Percentiles rank a stretch among this genome's conserved stretches.
These are phyloP conservation scores for Micrasema minimum DNA, from an alignment of 1,140 invertebrate genomes.

Conservation along the genomic window DNA sequence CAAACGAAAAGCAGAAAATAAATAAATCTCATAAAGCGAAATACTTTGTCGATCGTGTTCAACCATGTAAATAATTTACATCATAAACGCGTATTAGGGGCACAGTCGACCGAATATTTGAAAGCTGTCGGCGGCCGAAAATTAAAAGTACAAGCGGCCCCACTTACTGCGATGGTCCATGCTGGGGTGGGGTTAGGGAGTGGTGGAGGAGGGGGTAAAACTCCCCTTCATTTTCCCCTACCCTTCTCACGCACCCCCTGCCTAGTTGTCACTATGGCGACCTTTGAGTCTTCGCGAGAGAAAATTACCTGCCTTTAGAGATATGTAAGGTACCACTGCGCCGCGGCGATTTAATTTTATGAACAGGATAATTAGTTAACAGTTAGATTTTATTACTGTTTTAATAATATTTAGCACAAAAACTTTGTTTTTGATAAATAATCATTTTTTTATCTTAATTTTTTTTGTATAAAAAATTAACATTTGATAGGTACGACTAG, in stretches of 20 bases:
- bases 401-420: too few relatives aligned
- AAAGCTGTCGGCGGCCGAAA: conserved; percentile 41
- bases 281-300: conserved; percentile 49
- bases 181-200: neutral
- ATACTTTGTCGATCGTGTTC: conserved; percentile 27
- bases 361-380: conserved; percentile 14
- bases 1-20: conserved; percentile 25
- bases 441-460: too few relatives aligned
- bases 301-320: conserved; percentile 47
- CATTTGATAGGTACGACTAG: too few relatives aligned
- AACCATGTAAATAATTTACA: conserved; percentile 31
- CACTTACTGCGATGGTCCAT: conserved; percentile 38
- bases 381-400: too few relatives aligned
- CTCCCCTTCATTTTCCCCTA: neutral
- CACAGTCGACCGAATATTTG: conserved; percentile 28
- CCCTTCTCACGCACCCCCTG: conserved; percentile 9
- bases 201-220: neutral
- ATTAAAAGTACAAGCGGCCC: conserved; percentile 50
- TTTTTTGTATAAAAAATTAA: too few relatives aligned
- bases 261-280: conserved; percentile 53
- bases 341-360: conserved; percentile 4
- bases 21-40: conserved; percentile 33
- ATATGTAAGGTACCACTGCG: conserved; percentile 27
- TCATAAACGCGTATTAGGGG: conserved; percentile 31
- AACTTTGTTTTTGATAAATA: too few relatives aligned